Evolutionary conservation across 2,888 invertebrate species (phyloP), one percentile per base, ranked within the genome.

Genomic region (Eristalis pertinax): DNA sequence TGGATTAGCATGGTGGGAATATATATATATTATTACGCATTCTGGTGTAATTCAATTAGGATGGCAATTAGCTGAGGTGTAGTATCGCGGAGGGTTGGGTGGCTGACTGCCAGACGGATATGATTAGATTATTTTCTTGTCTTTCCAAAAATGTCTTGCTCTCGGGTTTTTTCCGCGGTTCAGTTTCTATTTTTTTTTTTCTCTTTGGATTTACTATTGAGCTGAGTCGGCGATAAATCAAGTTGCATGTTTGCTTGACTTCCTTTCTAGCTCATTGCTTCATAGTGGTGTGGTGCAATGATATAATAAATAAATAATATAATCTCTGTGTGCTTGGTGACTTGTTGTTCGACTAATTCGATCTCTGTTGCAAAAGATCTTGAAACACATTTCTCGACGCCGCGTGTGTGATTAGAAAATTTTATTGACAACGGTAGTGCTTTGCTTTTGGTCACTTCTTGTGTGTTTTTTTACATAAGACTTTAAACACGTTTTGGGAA

Each of bases 11-110:
- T 13, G 63, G 63, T 69, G 74, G 56, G 70, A 78, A 73, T 75
- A 75, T 83, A 65, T n/a, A 62, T 62, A 19, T 19, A 32, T 73
- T 26, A 74, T 68, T 64, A 43, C 67, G 43, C 63, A 68, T 62
- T 77, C 64, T 79, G 63, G 62, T 63, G 75, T 86, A 86, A 86
- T 86, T 86, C 74, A 83, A 86, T 86, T 86, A 86, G 75, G 67
- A 72, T 70, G 64, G 73, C 43, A 83, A 70, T 78, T 78, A 68
- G 58, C 73, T 67, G 4, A 32, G 32, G 62, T n/a, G n/a, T 35
- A 43, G 56, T 1, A 60, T 73, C 11, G 35, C 50, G 13, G 50
- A 10, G 50, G 15, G 69, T 62, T 43, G 38, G 26, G 19, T 19
- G n/a, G n/a, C 50, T 7, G 50, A 7, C 50, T 50, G 50, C 19